Evolutionary conservation across 1,140 invertebrate genomes (phyloP), one percentile per base, ranked within the genome.

Genomic region (Pseudachorutes palmiensis): DNA sequence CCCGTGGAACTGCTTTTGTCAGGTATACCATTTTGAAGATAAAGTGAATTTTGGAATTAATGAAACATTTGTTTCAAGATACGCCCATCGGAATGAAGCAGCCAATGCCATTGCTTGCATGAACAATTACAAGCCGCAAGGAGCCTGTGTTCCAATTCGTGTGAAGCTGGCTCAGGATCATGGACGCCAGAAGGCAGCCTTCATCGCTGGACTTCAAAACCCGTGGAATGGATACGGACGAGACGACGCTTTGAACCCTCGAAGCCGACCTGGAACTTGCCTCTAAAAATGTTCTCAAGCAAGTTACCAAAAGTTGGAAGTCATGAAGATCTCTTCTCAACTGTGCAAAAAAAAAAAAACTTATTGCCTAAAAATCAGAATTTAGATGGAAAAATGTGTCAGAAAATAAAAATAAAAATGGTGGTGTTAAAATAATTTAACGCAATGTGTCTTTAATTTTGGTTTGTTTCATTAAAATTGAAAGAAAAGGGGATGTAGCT

Each of bases 161-260:
- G 91, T 97, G 19, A 91, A 90, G 82, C 83, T 95, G 73, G 94
- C 93, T 0, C 92, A 95, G 77, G 92, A 96, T 77, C 93, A 95
- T 76, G 90, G 91, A 16, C 92, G 94, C 77, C 88, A 90, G 76
- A 92, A 92, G 75, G 82, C 82, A 51, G 83, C 29, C 41, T 41
- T 41, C 61, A 36, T 26, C 30, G 16, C 9, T 19, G 36, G 36
- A 45, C n/a, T n/a, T n/a, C n/a, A n/a, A n/a, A n/a, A n/a, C n/a
- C n/a, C n/a, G n/a, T n/a, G n/a, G n/a, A n/a, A n/a, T n/a, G n/a
- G n/a, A n/a, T n/a, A n/a, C n/a, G n/a, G n/a, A n/a, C n/a, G n/a
- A n/a, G n/a, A n/a, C n/a, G n/a, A n/a, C n/a, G n/a, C n/a, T n/a
- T n/a, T n/a, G n/a, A n/a, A n/a, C n/a, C n/a, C n/a, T n/a, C n/a